Evolutionary conservation across 2,113 vertebrate species (phyloP), one percentile per base, ranked within the genome.

Genomic region (Pseudorectes ferrugineus): DNA sequence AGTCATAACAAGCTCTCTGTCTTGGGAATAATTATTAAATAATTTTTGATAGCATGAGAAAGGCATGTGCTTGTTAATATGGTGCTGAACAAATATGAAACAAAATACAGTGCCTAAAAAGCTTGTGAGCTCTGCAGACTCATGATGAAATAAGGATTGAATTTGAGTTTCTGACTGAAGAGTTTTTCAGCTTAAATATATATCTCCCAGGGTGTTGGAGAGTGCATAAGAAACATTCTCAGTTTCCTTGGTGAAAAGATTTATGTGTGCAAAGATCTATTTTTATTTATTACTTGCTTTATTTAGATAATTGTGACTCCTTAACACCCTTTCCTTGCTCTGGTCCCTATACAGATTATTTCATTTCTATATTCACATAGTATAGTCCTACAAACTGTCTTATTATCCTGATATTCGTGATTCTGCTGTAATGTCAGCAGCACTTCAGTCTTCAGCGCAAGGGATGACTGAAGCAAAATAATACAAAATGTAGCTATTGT

Each of bases 1-100:
- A 93, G 74, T 89, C 52, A 38, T 55, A 93, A 67, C 55, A 85
- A 72, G 22, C 26, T 71, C 72, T 88, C 67, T 85, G 33, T 75
- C 43, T 88, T 77, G 55, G 46, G 78, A 92, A 68, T 87, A 89
- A 83, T 91, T 94, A 78, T 86, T 75, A 71, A 90, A 92, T 87
- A 88, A 68, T 92, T 85, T 84, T 63, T 8, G 12, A 77, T 92
- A 72, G 22, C 48, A 75, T 42, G 61, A 55, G 61, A 58, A 84
- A 87, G 33, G 12, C 76, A 35, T 73, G 40, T 81, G 76, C 54
- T 86, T 84, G n/a, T 75, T 90, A 83, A 54, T 87, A 33, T 61
- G 51, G 22, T 79, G 14, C 62, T 75, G n/a, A 81, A 77, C 23
- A 94, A 92, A 88, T 62, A 74, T 17, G 26, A 80, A 90, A 71